These are phyloP conservation scores for Doryteuthis pealeii DNA, from an alignment of 1,140 invertebrate species.

Conservation along the genomic window DNA sequence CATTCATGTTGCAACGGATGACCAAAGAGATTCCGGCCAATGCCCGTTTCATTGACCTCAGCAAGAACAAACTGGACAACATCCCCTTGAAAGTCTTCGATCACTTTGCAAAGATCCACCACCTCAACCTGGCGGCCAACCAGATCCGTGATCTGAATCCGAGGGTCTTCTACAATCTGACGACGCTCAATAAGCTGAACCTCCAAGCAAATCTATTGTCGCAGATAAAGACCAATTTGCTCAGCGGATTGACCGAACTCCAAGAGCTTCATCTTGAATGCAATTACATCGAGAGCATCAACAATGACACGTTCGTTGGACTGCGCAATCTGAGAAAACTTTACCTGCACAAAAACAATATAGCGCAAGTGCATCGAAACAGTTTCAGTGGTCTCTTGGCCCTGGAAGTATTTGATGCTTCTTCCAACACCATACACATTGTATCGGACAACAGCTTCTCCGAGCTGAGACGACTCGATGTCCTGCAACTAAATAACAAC, in stretches of 20 bases:
- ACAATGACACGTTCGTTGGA: not conserved
- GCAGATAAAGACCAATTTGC: not conserved
- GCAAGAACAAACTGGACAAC: not conserved
- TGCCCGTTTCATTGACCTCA: slow-evolving; percentile 1
- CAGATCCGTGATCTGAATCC: not conserved
- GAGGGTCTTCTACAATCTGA: not conserved
- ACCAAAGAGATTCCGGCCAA: not conserved
- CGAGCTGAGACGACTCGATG: not conserved
- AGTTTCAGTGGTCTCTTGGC: not conserved
- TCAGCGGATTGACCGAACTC: not conserved
- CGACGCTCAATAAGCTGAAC: not conserved
- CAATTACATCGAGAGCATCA: not conserved
- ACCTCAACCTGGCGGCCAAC: not conserved
- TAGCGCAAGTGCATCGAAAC: not conserved
- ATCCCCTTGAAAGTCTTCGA: not conserved
- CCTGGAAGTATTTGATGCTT: not conserved
- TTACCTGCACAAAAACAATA: slow-evolving; percentile 4
- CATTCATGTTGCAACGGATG: not conserved
- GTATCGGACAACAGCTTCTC: not conserved
- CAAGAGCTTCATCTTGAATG: slow-evolving; percentile 1
- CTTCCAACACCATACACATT: not conserved
- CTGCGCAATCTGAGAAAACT: not conserved
- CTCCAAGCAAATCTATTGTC: not conserved
- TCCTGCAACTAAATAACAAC: not conserved
- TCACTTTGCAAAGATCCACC: not conserved